Evolutionary conservation across 2,113 vertebrate genomes (phyloP), one percentile per base, ranked within the genome.

Genomic region (Hippoglossus stenolepis): DNA sequence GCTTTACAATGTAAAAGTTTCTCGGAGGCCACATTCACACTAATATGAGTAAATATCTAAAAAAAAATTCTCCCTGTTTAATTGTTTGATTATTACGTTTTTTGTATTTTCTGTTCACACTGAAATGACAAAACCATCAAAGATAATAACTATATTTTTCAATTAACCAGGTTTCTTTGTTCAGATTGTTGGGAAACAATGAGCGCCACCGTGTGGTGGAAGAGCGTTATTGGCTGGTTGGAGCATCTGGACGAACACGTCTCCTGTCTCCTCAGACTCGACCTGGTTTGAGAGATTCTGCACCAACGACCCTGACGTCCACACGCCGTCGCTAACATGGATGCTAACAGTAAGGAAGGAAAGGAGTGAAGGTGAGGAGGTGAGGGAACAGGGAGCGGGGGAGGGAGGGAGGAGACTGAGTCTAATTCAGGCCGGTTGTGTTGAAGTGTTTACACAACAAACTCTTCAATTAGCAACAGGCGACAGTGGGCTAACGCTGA

Each of bases 391-490:
- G 10, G 21, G 38, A 14, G 70, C 9, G 51, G 8, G 8, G 20
- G 20, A 11, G 20, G 20, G 20, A n/a, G 26, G 31, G 56, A 0
- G 61, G 49, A 45, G 57, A 23, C 0, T 0, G 45, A 1, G 45
- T 1, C 74, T 43, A 2, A 66, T 43, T 75, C 54, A 66, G 79
- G 56, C 74, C 70, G 21, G 78, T 56, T n/a, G 51, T 54, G 51
- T 54, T n/a, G 51, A 54, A 54, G 40, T 83, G 84, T 86, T 83
- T 65, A 79, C 80, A 79, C 65, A 86, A 80, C 73, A 86, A 77
- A 70, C 65, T 60, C 53, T 64, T 79, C 69, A 83, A 83, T 86
- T 83, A 83, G 80, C 80, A 65, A 11, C 47, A 64, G 76, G 72
- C 68, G 47, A 69, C 72, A 65, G 80, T 54, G 38, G 62, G 70